Evolutionary conservation across 2,113 vertebrate species (phyloP).

Genomic region (Malaclemys terrapin): DNA sequence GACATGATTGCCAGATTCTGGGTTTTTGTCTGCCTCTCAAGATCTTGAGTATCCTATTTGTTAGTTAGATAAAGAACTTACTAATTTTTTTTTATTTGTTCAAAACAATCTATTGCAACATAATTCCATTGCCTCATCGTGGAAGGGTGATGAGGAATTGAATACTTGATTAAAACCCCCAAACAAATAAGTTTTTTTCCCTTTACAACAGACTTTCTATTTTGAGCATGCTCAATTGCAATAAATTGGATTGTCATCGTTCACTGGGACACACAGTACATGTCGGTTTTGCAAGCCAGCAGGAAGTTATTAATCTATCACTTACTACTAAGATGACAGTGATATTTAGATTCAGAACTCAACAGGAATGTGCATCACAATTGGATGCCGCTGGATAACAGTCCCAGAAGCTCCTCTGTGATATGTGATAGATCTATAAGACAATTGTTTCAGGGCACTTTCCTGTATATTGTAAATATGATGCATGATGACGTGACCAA

Average conservation of each 20-base stretch:
- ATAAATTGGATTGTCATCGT: constrained; percentile 56
- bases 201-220: constrained; percentile 44
- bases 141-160: neutral
- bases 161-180: neutral
- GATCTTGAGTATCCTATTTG: neutral
- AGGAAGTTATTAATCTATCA: constrained; percentile 75
- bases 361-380: constrained; percentile 75
- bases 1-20: neutral
- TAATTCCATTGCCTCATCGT: neutral
- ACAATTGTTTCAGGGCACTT: constrained; percentile 91
- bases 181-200: neutral
- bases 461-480: constrained; percentile 91
- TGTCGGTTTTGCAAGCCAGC: constrained; percentile 70
- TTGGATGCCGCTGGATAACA: constrained; percentile 78
- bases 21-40: neutral
- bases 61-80: neutral
- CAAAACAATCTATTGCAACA: neutral
- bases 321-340: constrained; percentile 71
- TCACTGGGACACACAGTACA: constrained; percentile 37
- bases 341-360: constrained; percentile 74
- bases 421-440: constrained; percentile 89
- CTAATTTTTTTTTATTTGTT: neutral
- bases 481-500: constrained; percentile 93
- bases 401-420: constrained; percentile 86
- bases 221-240: constrained; percentile 68